Percentiles rank a stretch among this genome's conserved stretches.
Conservation (phyloP, 2,113 vertebrate genomes). For the Mobula hypostoma region DNA sequence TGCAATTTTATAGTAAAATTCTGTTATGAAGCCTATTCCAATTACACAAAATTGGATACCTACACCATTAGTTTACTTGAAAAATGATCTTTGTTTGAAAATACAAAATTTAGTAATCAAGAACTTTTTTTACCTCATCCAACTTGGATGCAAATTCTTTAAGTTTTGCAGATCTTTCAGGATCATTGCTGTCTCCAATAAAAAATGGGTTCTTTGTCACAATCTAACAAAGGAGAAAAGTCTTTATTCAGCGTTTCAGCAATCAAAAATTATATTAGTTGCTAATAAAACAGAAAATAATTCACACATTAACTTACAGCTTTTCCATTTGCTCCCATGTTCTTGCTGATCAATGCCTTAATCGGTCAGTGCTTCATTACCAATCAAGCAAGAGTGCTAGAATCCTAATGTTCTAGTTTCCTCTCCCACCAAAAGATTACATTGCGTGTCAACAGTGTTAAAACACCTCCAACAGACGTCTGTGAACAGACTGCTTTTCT, state of each 20-base stretch:
- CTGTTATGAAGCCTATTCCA: not conserved
- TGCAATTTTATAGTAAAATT: no score
- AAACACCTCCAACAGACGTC: no score
- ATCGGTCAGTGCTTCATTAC: not conserved
- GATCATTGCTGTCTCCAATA: conserved; percentile 69
- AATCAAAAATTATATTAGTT: not conserved
- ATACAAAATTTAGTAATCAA: not conserved
- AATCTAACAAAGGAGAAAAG: conserved; percentile 51
- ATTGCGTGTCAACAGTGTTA: not conserved
- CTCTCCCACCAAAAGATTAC: not conserved
- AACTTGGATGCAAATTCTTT: conserved; percentile 68
- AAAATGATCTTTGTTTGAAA: not conserved
- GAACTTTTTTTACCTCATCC: conserved; percentile 55
- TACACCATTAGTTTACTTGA: not conserved
- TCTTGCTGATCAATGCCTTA: not conserved
- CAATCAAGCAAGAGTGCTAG: not conserved
- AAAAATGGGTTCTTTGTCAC: conserved; percentile 82
- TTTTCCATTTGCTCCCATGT: not conserved
- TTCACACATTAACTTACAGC: not conserved
- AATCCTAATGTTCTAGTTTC: not conserved
- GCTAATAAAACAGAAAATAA: not conserved
- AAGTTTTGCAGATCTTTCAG: conserved; percentile 59
- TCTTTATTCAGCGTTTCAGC: not conserved
- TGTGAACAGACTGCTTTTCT: no score
- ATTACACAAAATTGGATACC: not conserved